These are phyloP conservation scores for Oligia strigilis DNA, from an alignment of 2,888 invertebrate species.

Conservation along the genomic window DNA sequence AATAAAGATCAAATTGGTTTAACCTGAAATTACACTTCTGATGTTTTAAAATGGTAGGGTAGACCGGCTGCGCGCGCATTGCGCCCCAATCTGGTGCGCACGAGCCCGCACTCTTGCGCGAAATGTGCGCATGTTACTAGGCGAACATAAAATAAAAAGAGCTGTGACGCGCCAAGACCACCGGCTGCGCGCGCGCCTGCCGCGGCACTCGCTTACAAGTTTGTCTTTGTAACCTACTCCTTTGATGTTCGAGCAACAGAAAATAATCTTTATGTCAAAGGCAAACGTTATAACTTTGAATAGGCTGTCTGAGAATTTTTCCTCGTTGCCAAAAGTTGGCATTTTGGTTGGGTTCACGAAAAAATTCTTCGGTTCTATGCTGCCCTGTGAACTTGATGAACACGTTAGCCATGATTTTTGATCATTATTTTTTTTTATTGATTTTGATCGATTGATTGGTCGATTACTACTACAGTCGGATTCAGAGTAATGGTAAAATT, in stretches of 20 bases:
- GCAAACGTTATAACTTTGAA: conserved; percentile 13
- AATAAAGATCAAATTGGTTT: conserved; percentile 13
- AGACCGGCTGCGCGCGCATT: conserved; percentile 78
- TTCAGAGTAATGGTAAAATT: conserved; percentile 7
- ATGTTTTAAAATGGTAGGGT: conserved; percentile 15
- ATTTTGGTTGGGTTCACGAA: conserved; percentile 40
- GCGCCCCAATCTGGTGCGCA: conserved; percentile 82
- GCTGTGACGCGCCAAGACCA: conserved; percentile 44
- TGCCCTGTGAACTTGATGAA: conserved; percentile 84
- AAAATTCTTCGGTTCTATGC: conserved; percentile 74
- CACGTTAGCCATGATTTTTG: conserved; percentile 85
- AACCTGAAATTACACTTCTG: neutral
- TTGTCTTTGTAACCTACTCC: conserved; percentile 8
- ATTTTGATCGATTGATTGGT: conserved; percentile 46
- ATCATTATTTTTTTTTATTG: conserved; percentile 71
- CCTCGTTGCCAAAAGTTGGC: conserved; percentile 42
- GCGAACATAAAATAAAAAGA: conserved; percentile 73
- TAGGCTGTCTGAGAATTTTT: conserved; percentile 12
- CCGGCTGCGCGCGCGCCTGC: conserved; percentile 61
- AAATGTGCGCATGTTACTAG: conserved; percentile 89
- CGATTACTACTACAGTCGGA: conserved; percentile 7
- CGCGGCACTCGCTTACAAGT: conserved; percentile 48
- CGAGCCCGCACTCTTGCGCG: conserved; percentile 88
- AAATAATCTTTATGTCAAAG: neutral
- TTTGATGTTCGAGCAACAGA: conserved; percentile 21